These are phyloP conservation scores for Parasteatoda tepidariorum DNA, from an alignment of 1,140 invertebrate genomes.

Conservation along the genomic window DNA sequence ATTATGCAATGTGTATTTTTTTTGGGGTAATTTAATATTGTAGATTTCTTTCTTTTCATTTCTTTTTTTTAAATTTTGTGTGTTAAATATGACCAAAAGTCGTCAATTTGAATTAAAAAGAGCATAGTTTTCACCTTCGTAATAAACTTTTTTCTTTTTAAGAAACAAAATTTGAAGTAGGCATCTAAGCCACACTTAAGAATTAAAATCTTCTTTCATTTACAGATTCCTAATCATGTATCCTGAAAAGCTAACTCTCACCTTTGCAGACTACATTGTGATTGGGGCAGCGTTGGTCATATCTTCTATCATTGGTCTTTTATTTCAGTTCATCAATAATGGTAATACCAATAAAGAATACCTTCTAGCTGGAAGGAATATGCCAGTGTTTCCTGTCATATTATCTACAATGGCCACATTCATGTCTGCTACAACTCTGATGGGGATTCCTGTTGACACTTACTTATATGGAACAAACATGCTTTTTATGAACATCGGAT, in stretches of 20 bases:
- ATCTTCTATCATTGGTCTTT: conserved; percentile 68
- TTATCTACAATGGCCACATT: conserved; percentile 81
- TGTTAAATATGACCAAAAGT: too few relatives aligned
- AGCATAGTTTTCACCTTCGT: too few relatives aligned
- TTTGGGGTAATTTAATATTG: too few relatives aligned
- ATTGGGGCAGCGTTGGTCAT: conserved; percentile 72
- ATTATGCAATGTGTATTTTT: too few relatives aligned
- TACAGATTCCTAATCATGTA: neutral
- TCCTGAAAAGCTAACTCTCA: conserved; percentile 1
- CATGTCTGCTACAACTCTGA: conserved; percentile 70
- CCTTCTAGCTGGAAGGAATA: conserved; percentile 84
- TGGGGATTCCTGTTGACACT: conserved; percentile 68
- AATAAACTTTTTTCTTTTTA: too few relatives aligned
- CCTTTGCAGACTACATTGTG: conserved; percentile 75
- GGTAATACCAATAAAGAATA: conserved; percentile 78
- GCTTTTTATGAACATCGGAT: conserved; percentile 10
- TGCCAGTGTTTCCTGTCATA: conserved; percentile 82
- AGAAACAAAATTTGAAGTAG: too few relatives aligned
- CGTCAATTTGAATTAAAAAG: too few relatives aligned
- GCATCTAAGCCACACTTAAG: too few relatives aligned
- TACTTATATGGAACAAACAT: conserved; percentile 67
- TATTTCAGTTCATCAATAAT: conserved; percentile 78
- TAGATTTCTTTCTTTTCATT: too few relatives aligned
- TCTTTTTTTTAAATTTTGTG: too few relatives aligned
- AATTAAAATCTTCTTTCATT: neutral